phyloP scores from a whole-genome alignment of 2,113 vertebrate genomes.

The Dryoscopus gambensis region DNA sequence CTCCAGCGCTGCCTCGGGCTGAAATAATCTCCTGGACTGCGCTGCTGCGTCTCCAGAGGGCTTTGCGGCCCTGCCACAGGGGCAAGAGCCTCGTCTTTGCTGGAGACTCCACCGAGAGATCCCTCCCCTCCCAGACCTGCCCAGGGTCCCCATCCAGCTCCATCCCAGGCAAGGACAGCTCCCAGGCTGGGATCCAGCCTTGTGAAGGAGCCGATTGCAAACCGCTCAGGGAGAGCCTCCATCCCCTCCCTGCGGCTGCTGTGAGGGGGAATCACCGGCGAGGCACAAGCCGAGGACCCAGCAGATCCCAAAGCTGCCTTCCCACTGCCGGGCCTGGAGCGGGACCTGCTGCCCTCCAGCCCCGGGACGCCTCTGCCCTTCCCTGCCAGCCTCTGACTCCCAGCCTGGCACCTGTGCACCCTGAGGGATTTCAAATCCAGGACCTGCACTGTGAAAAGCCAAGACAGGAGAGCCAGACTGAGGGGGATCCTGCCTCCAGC shows the following conservation, averaged over 20 bases:
- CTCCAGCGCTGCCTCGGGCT: neutral
- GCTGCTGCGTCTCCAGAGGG: accelerated
- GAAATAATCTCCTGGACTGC: neutral
- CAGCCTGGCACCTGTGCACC: accelerated
- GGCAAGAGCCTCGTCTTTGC: neutral
- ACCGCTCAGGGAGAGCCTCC: neutral
- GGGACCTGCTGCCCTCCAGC: neutral
- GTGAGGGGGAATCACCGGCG: accelerated
- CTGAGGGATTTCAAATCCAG: neutral
- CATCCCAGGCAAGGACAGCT: neutral
- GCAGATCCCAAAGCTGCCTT: neutral
- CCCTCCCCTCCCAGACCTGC: neutral
- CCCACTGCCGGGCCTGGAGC: accelerated
- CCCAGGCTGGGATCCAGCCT: neutral
- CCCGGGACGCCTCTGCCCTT: neutral
- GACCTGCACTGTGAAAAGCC: neutral
- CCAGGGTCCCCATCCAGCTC: neutral
- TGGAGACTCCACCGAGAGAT: neutral
- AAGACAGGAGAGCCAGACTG: neutral
- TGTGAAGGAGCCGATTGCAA: accelerated
- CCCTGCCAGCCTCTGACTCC: neutral
- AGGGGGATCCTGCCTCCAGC: neutral
- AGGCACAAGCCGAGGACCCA: neutral
- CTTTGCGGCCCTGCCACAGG: accelerated
- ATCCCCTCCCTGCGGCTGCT: neutral